Evolutionary conservation across 2,113 vertebrate species (phyloP).

Genomic region (Lycocorax pyrrhopterus): DNA sequence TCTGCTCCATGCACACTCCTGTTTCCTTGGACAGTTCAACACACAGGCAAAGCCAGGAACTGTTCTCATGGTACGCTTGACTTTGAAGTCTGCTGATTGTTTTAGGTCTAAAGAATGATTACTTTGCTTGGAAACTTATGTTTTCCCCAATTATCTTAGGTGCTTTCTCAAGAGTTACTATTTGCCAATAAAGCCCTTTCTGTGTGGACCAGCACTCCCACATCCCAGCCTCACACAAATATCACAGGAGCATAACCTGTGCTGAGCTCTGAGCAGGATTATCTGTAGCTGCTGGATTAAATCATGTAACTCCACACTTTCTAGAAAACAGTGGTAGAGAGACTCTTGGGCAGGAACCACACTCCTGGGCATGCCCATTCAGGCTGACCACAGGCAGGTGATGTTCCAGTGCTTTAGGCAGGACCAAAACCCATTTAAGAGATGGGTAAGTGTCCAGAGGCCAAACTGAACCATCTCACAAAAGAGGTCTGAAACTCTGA

Average conservation of each 20-base stretch:
- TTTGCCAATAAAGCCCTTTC: neutral
- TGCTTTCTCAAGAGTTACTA: neutral
- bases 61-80: neutral
- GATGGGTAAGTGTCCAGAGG: neutral
- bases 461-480: neutral
- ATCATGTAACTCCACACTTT: neutral
- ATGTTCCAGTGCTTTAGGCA: neutral
- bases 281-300: neutral
- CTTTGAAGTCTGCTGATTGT: neutral
- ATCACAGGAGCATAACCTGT: neutral
- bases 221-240: neutral
- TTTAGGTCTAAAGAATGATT: neutral
- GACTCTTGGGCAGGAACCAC: rapidly evolving
- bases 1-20: neutral
- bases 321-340: neutral
- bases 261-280: neutral
- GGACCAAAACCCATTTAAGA: neutral
- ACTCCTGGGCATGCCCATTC: rapidly evolving
- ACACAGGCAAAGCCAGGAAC: neutral
- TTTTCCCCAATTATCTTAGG: neutral
- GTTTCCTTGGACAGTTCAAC: neutral
- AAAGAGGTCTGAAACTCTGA: neutral
- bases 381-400: neutral
- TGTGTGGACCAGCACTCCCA: neutral
- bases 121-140: neutral